A percentile compares a stretch with the other conserved stretches of the same genome.
Conservation (phyloP, 2,888 invertebrate species). For the Trichogramma evanescens region DNA sequence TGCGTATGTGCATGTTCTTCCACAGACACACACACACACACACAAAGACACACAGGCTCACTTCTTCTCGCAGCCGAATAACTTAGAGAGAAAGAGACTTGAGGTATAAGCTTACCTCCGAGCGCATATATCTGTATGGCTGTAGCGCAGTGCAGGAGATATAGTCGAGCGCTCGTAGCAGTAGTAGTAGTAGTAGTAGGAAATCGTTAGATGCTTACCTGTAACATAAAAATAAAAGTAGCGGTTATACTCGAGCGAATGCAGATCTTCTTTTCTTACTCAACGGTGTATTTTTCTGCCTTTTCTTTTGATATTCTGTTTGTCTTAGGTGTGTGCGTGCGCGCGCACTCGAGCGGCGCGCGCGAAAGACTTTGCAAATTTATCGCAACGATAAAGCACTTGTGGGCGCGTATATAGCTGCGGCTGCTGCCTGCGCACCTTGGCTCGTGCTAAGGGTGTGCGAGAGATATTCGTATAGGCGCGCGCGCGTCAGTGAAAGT, state of each 20-base stretch:
- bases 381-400: background rate
- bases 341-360: too few relatives aligned
- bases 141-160: background rate
- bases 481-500: conserved; percentile 23
- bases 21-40: background rate
- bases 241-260: background rate
- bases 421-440: too few relatives aligned
- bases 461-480: too few relatives aligned
- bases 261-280: too few relatives aligned
- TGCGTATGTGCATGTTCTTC: background rate
- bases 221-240: conserved; percentile 9
- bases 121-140: background rate
- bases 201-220: conserved; percentile 4
- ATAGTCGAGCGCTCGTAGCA: background rate
- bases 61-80: background rate
- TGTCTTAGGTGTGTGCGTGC: too few relatives aligned
- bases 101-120: conserved; percentile 1
- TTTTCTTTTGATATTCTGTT: conserved; percentile 1
- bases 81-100: background rate
- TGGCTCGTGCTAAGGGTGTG: too few relatives aligned
- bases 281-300: too few relatives aligned
- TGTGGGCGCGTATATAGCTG: background rate
- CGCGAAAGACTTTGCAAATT: background rate
- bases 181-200: background rate
- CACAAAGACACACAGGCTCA: background rate